These are phyloP conservation scores for Heliconius eleuchia DNA, from an alignment of 1,140 invertebrate genomes.

Conservation along the genomic window DNA sequence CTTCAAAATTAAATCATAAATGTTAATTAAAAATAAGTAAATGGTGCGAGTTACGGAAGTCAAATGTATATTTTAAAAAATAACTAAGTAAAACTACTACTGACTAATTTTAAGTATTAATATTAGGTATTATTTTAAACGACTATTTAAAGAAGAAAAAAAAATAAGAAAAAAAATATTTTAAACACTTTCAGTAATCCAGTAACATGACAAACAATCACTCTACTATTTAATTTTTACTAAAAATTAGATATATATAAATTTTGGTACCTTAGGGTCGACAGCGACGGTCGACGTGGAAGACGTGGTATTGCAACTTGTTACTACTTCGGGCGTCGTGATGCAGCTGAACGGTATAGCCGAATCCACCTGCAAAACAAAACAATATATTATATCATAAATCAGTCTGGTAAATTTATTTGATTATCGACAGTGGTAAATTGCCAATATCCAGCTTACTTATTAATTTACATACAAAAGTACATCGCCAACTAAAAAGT, in stretches of 20 bases:
- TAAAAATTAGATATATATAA: no score
- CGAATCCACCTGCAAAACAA: conserved; percentile 67
- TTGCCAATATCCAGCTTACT: conserved; percentile 7
- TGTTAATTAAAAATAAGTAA: conserved; percentile 32
- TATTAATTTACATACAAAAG: background rate
- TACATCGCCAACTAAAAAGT: background rate
- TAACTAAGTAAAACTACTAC: no score
- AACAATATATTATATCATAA: conserved; percentile 18
- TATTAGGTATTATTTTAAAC: no score
- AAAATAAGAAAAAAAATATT: no score
- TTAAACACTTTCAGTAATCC: no score
- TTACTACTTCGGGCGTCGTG: conserved; percentile 74
- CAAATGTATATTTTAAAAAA: background rate
- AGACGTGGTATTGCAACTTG: conserved; percentile 68
- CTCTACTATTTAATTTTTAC: no score
- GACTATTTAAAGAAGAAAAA: no score
- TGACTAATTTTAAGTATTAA: no score
- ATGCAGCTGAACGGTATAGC: conserved; percentile 78
- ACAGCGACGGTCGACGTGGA: conserved; percentile 57
- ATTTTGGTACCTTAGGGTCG: conserved; percentile 64
- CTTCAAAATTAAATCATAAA: background rate
- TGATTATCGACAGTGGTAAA: conserved; percentile 4
- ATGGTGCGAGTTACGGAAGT: conserved; percentile 47
- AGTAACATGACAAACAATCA: no score
- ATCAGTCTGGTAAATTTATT: background rate